phyloP scores from a whole-genome alignment of 2,797 vertebrate genomes.

The Tapirus indicus region DNA sequence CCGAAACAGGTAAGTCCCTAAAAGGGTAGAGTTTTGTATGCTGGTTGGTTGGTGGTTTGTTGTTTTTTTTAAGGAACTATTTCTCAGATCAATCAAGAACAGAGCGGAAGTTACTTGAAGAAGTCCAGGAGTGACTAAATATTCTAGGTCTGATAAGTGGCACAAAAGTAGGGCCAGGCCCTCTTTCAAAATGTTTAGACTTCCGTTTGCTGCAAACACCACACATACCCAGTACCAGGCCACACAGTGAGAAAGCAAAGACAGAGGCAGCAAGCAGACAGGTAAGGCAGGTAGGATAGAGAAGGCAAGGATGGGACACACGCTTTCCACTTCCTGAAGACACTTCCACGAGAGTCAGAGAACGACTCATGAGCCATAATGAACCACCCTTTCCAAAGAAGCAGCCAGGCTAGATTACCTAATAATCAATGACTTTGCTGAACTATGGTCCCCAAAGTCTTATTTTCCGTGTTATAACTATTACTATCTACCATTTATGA shows the following conservation, averaged over 20 bases:
- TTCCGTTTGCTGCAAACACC: neutral
- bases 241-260: neutral
- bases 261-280: neutral
- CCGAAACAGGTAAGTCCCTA: neutral
- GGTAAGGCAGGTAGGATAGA: neutral
- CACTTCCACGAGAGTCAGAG: neutral
- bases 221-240: neutral
- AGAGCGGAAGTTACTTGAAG: neutral
- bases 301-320: neutral
- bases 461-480: neutral
- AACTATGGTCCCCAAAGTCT: neutral
- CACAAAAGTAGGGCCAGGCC: neutral
- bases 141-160: neutral
- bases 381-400: neutral
- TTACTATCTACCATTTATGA: neutral
- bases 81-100: conserved; percentile 13
- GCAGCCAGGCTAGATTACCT: neutral
- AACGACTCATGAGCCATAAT: neutral
- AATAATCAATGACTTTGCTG: neutral
- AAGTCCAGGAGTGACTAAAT: neutral
- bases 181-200: neutral
- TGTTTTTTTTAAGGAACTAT: neutral
- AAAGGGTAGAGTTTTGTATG: neutral
- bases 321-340: neutral
- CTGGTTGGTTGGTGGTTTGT: neutral